Evolutionary conservation across 2,888 invertebrate species (phyloP).

Genomic region (Dryococelus australis): DNA sequence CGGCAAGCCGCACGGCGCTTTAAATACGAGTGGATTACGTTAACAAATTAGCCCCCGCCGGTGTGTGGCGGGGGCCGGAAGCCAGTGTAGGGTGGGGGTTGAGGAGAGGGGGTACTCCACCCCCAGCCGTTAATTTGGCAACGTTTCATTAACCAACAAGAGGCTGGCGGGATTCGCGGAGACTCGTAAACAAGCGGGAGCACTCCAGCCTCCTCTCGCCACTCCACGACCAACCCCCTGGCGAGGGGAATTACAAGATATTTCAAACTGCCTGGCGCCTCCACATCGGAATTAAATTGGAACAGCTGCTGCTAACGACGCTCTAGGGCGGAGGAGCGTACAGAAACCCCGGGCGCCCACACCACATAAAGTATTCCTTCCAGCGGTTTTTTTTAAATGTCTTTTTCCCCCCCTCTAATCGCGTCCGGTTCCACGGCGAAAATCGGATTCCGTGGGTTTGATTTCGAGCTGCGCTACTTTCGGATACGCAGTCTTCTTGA

Average conservation of each 20-base stretch:
- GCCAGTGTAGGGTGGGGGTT: too few relatives aligned
- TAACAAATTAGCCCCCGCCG: conserved; percentile 20
- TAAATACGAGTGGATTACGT: conserved; percentile 28
- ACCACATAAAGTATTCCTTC: too few relatives aligned
- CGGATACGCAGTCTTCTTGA: too few relatives aligned
- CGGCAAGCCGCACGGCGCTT: conserved; percentile 11
- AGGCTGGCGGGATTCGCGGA: background rate
- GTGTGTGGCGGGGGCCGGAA: background rate
- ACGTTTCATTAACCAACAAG: conserved; percentile 30
- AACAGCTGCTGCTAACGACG: background rate
- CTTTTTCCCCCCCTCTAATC: too few relatives aligned
- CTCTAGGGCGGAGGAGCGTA: background rate
- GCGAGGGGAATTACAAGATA: background rate
- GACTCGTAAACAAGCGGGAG: background rate
- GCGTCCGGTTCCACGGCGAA: too few relatives aligned
- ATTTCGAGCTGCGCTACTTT: too few relatives aligned
- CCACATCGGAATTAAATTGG: conserved; percentile 9
- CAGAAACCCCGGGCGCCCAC: background rate
- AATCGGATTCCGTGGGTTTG: too few relatives aligned
- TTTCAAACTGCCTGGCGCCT: background rate
- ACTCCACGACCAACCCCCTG: background rate
- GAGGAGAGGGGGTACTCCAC: background rate
- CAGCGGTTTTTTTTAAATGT: too few relatives aligned
- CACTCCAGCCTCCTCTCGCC: too few relatives aligned
- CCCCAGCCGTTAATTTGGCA: conserved; percentile 23